phyloP scores from a whole-genome alignment of 2,888 invertebrate genomes.

The Agrochola litura region DNA sequence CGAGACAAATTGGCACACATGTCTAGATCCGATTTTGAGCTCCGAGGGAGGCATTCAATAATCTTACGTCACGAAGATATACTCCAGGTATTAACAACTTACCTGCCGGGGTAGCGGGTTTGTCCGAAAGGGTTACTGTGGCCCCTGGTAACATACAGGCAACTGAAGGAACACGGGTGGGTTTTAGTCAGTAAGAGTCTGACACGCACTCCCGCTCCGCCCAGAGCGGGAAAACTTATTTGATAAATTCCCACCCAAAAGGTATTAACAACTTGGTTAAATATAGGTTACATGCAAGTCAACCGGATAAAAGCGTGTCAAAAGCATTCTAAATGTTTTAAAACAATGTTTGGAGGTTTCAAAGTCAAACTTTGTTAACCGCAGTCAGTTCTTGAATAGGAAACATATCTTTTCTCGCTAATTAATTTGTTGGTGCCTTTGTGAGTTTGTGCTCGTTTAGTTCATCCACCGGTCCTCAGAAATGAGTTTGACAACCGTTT shows the following conservation, averaged over 20 bases:
- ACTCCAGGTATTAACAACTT: slow-evolving; percentile 7
- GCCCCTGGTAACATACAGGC: no score
- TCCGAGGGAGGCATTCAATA: not conserved
- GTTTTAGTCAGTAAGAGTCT: no score
- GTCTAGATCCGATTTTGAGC: slow-evolving; percentile 5
- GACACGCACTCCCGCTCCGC: no score
- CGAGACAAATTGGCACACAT: slow-evolving; percentile 10
- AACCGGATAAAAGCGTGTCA: not conserved
- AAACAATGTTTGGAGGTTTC: not conserved
- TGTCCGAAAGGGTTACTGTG: no score
- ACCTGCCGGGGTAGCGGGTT: no score
- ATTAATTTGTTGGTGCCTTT: slow-evolving; percentile 20
- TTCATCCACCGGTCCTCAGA: not conserved
- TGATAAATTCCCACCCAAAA: no score
- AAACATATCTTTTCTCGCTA: not conserved
- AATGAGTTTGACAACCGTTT: slow-evolving; percentile 22
- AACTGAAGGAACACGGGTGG: no score
- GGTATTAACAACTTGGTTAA: slow-evolving; percentile 5
- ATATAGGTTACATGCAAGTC: not conserved
- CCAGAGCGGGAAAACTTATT: no score
- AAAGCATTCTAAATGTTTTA: not conserved
- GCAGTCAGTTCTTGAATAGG: not conserved
- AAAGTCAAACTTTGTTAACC: not conserved
- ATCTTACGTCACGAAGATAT: not conserved
- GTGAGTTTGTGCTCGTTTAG: not conserved